Evolutionary conservation across 1,140 invertebrate species (phyloP).

Genomic region (Leptopilina boulardi): DNA sequence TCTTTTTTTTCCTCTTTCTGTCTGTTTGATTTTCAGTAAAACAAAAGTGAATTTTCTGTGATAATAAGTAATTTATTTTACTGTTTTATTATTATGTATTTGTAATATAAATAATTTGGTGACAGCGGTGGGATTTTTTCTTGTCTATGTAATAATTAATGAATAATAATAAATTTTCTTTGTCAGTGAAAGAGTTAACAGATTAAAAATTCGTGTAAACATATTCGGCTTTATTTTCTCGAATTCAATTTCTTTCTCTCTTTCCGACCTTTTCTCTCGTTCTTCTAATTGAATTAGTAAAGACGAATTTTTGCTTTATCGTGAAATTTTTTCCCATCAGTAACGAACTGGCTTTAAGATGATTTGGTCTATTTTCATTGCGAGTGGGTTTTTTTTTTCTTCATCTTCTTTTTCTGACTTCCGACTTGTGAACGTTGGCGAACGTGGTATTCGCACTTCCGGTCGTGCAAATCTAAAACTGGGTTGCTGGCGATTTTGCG

Average conservation of each 20-base stretch:
- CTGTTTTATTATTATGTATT: no score
- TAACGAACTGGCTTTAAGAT: neutral
- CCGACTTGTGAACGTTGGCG: neutral
- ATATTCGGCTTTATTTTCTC: neutral
- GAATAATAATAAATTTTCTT: no score
- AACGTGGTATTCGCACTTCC: neutral
- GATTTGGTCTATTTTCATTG: conserved; percentile 13
- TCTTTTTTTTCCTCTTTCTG: neutral
- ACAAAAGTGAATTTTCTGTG: no score
- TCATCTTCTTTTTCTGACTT: neutral
- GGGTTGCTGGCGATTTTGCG: conserved; percentile 46
- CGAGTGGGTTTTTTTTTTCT: neutral
- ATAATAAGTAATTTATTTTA: no score
- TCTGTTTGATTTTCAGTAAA: neutral
- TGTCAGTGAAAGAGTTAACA: no score
- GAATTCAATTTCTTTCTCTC: neutral
- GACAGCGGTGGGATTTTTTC: no score
- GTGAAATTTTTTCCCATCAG: neutral
- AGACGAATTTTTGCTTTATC: conserved; percentile 2
- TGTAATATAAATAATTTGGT: no score
- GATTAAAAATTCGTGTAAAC: no score
- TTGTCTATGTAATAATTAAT: no score
- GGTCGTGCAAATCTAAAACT: conserved; percentile 22
- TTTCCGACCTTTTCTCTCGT: neutral
- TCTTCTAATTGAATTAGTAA: conserved; percentile 11